Conservation (phyloP, 2,888 invertebrate species). For the Glomeris marginata region DNA sequence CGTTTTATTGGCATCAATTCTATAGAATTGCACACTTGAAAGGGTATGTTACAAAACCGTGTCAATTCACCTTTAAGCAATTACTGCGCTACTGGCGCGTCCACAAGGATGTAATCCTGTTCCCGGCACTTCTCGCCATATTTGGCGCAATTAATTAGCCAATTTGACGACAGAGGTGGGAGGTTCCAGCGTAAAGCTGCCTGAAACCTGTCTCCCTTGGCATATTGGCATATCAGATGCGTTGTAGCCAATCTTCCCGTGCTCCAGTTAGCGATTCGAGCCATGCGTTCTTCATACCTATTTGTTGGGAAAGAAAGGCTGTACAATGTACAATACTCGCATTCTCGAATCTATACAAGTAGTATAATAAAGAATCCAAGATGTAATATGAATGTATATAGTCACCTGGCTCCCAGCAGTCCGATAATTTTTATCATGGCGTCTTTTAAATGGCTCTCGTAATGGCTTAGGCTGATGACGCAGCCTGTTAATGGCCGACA, state of each 20-base stretch:
- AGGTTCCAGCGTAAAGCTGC: slow-evolving; percentile 73
- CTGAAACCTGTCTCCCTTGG: slow-evolving; percentile 63
- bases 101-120: slow-evolving; percentile 22
- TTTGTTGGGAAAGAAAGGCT: too few species aligned
- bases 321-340: too few species aligned
- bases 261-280: slow-evolving; percentile 38
- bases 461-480: slow-evolving; percentile 65
- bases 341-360: too few species aligned
- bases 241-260: slow-evolving; percentile 49
- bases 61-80: too few species aligned
- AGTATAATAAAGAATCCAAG: slow-evolving; percentile 17
- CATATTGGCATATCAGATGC: slow-evolving; percentile 57
- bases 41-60: too few species aligned
- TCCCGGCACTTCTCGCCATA: slow-evolving; percentile 38
- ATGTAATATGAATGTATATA: slow-evolving; percentile 19
- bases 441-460: slow-evolving; percentile 52
- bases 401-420: slow-evolving; percentile 53
- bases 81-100: too few species aligned
- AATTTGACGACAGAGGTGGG: slow-evolving; percentile 59
- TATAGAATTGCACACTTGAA: too few species aligned
- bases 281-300: slow-evolving; percentile 51
- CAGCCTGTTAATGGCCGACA: slow-evolving; percentile 45
- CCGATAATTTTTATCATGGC: slow-evolving; percentile 55
- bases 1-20: too few species aligned
- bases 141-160: slow-evolving; percentile 56